These are phyloP conservation scores for Morpho helenor DNA, from an alignment of 2,888 invertebrate genomes.

Conservation along the genomic window DNA sequence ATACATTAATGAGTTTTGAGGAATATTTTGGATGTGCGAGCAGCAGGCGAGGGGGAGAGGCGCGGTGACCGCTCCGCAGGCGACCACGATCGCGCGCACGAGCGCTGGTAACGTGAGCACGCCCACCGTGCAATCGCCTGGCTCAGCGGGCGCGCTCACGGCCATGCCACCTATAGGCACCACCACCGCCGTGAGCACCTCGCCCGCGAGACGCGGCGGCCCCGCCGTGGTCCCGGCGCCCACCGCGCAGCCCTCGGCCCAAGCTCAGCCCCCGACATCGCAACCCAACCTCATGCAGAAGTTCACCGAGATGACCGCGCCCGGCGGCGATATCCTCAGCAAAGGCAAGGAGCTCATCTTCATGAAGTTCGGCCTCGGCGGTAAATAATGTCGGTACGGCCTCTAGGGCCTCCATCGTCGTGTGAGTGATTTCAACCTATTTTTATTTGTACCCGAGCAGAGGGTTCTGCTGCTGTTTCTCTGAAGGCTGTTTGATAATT, in stretches of 20 bases:
- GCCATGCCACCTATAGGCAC: conserved; percentile 35
- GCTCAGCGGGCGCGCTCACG: conserved; percentile 31
- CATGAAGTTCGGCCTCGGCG: conserved; percentile 94
- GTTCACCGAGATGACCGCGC: conserved; percentile 92
- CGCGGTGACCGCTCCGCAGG: conserved; percentile 64
- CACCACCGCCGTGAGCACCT: conserved; percentile 43
- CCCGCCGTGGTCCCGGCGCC: conserved; percentile 70
- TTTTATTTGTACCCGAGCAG: conserved; percentile 22
- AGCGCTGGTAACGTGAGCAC: conserved; percentile 79
- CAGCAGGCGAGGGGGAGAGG: conserved; percentile 76
- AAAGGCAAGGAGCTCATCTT: conserved; percentile 96
- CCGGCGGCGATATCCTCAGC: conserved; percentile 93
- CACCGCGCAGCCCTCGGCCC: conserved; percentile 52
- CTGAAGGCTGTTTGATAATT: conserved; percentile 15
- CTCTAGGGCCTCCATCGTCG: conserved; percentile 35
- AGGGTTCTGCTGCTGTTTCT: conserved; percentile 34
- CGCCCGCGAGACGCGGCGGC: conserved; percentile 68
- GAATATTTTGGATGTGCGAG: not conserved
- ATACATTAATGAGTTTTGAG: no score
- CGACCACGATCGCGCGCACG: conserved; percentile 78
- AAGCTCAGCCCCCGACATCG: conserved; percentile 60
- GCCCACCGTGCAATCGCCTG: conserved; percentile 57
- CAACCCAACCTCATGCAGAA: conserved; percentile 92
- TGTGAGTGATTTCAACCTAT: conserved; percentile 29
- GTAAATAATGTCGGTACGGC: conserved; percentile 80